phyloP scores from a whole-genome alignment of 2,113 vertebrate species.

The Siphamia tubifer region DNA sequence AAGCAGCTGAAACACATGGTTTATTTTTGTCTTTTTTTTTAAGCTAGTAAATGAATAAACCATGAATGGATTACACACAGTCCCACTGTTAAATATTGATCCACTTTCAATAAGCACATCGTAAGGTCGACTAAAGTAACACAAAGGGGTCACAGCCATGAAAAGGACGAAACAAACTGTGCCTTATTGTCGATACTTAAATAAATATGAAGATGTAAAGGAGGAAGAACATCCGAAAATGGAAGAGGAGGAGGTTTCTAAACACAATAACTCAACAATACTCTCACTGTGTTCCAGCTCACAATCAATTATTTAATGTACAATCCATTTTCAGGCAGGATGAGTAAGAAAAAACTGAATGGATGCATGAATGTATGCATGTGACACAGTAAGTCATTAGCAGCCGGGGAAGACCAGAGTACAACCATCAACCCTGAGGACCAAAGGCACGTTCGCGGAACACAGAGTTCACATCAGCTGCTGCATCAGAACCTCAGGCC shows the following conservation, averaged over 20 bases:
- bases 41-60: constrained; percentile 45
- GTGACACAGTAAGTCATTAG: constrained; percentile 44
- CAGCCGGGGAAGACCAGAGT: not conserved
- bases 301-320: constrained; percentile 69
- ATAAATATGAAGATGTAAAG: not conserved
- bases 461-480: not conserved
- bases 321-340: constrained; percentile 50
- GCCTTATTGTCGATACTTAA: not conserved
- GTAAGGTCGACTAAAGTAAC: constrained; percentile 9
- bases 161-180: constrained; percentile 2
- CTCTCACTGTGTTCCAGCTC: constrained; percentile 20
- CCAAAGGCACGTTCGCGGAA: too few relatives aligned
- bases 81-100: constrained; percentile 56
- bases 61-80: constrained; percentile 10
- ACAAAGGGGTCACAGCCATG: not conserved
- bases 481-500: not conserved
- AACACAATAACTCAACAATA: constrained; percentile 39
- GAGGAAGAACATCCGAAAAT: not conserved
- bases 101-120: constrained; percentile 31
- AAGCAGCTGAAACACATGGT: not conserved
- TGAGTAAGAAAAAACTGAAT: constrained; percentile 25
- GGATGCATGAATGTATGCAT: constrained; percentile 61
- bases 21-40: constrained; percentile 16
- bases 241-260: too few relatives aligned
- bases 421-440: too few relatives aligned